Conservation (phyloP, 2,888 invertebrate genomes). For the Apamea sordens region DNA sequence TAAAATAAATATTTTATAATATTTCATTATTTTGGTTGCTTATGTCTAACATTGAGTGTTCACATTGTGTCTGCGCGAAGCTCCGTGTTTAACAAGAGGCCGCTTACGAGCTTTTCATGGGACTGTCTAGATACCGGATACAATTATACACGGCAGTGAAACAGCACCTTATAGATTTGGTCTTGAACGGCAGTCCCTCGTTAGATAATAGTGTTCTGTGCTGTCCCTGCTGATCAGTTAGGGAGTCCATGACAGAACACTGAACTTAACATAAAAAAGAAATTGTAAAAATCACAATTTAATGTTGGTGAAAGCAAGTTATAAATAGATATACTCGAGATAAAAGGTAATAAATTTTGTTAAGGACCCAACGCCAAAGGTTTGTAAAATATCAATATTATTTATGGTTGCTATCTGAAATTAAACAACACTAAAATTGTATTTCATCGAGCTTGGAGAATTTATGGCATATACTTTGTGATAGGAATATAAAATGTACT, state of each 20-base stretch:
- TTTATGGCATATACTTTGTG: neutral
- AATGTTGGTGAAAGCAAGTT: neutral
- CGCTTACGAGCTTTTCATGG: neutral
- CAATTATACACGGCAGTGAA: neutral
- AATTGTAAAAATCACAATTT: neutral
- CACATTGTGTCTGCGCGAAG: no score
- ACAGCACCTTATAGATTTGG: neutral
- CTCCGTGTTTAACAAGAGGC: no score
- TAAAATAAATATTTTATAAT: no score
- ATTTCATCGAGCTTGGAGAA: conserved; percentile 8
- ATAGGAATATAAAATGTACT: neutral
- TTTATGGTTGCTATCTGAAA: conserved; percentile 21
- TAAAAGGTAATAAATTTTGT: neutral
- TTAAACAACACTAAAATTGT: conserved; percentile 21
- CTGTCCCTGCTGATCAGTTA: neutral
- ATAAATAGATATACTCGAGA: neutral
- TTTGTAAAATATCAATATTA: conserved; percentile 12
- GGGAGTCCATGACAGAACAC: neutral
- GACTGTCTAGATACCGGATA: neutral
- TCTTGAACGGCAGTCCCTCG: neutral
- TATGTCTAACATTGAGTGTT: no score
- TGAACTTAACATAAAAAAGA: neutral
- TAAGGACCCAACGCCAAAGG: no score
- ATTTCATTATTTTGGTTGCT: no score
- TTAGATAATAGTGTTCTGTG: no score